Conservation (phyloP, 2,797 vertebrate genomes). For the Mormyrops attenuatus region DNA sequence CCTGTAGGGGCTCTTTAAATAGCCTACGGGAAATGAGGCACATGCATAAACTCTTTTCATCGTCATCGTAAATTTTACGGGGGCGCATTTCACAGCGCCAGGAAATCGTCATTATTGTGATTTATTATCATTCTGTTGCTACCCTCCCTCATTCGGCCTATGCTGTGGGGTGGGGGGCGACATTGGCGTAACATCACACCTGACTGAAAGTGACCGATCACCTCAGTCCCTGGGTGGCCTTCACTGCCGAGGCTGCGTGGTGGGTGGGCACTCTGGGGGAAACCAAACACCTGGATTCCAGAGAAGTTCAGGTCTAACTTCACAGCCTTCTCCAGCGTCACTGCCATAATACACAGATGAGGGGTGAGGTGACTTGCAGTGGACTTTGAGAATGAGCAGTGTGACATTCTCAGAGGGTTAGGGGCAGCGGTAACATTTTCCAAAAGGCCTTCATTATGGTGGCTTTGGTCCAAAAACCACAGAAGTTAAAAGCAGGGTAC, state of each 20-base stretch:
- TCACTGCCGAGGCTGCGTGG: neutral
- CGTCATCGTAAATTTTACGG: neutral
- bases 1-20: neutral
- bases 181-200: neutral
- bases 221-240: neutral
- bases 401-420: neutral
- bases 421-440: neutral
- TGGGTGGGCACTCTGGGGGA: neutral
- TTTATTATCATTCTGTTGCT: neutral
- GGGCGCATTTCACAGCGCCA: neutral
- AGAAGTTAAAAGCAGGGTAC: neutral
- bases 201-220: neutral
- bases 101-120: neutral
- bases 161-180: too few relatives aligned
- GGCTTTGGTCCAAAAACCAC: conserved; percentile 17
- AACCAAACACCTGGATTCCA: neutral
- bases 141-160: neutral
- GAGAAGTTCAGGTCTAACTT: neutral
- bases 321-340: neutral
- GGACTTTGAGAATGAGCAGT: neutral
- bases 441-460: conserved; percentile 10
- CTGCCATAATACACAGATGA: neutral
- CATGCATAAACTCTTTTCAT: neutral
- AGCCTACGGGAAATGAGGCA: neutral
- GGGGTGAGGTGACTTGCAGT: neutral